Conservation (phyloP, 2,113 vertebrate species). For the Halichoeres trimaculatus region DNA sequence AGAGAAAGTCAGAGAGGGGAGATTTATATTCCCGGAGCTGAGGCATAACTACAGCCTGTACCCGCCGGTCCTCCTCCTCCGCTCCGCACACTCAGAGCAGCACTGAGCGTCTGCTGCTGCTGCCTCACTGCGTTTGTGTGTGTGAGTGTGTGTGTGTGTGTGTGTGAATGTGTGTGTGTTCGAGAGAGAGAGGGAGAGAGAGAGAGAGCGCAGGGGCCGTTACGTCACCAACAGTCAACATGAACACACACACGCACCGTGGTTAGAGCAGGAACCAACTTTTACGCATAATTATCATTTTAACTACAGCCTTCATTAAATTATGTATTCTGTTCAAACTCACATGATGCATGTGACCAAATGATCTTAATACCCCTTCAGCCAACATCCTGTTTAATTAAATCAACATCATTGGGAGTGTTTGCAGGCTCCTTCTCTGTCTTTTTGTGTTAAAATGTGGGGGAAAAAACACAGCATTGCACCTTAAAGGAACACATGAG, state of each 20-base stretch:
- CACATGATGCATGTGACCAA: too few relatives aligned
- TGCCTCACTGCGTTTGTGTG: constrained; percentile 20
- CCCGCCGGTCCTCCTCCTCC: constrained; percentile 51
- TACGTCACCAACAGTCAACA: constrained; percentile 68
- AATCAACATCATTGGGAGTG: too few relatives aligned
- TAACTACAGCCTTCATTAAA: background rate
- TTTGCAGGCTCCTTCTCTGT: background rate
- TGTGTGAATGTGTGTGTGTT: constrained; percentile 22
- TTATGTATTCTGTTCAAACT: background rate
- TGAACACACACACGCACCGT: constrained; percentile 7
- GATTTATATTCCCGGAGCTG: constrained; percentile 64
- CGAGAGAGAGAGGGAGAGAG: constrained; percentile 21
- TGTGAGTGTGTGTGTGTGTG: constrained; percentile 27
- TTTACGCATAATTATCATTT: background rate
- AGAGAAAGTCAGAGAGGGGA: constrained; percentile 25
- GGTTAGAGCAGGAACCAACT: background rate
- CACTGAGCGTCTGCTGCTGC: constrained; percentile 71
- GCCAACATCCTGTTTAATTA: too few relatives aligned
- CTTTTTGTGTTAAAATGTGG: background rate
- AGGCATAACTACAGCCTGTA: constrained; percentile 67
- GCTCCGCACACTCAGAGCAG: constrained; percentile 60
- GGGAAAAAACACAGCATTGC: background rate
- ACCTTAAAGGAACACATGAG: background rate
- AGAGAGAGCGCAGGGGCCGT: constrained; percentile 41
- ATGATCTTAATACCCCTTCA: background rate